Conservation (phyloP, 1,140 invertebrate species). For the Daktulosphaira vitifoliae region DNA sequence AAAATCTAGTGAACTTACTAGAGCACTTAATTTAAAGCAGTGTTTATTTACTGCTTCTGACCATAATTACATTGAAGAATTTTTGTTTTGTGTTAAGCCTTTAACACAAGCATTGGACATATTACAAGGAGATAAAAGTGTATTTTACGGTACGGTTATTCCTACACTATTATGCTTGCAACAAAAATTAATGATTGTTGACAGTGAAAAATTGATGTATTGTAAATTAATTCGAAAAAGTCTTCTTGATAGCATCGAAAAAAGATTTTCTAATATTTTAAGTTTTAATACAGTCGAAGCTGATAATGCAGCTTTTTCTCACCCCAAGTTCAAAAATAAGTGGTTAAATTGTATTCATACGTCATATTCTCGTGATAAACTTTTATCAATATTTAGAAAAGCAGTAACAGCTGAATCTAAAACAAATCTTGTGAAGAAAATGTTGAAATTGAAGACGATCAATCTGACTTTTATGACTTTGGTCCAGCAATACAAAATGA, state of each 20-base stretch:
- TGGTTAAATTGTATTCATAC: slow-evolving; percentile 12
- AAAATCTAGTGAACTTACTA: slow-evolving; percentile 9
- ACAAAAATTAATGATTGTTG: background rate
- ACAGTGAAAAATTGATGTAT: background rate
- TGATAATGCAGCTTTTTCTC: slow-evolving; percentile 2
- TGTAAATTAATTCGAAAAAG: background rate
- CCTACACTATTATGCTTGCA: background rate
- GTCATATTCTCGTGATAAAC: background rate
- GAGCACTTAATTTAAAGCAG: background rate
- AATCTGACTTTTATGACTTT: background rate
- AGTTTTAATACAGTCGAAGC: background rate
- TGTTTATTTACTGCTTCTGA: slow-evolving; percentile 2
- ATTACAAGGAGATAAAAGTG: background rate
- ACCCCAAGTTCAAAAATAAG: background rate
- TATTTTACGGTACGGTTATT: background rate
- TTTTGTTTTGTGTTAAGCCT: slow-evolving; percentile 10
- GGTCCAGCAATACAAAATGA: too few relatives aligned
- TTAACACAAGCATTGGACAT: background rate
- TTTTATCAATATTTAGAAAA: slow-evolving; percentile 9
- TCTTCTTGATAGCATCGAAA: background rate
- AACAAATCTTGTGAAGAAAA: background rate
- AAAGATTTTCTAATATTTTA: slow-evolving; percentile 11
- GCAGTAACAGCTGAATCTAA: background rate
- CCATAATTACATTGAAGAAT: background rate
- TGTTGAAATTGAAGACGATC: slow-evolving; percentile 14